A percentile compares a stretch with the other conserved stretches of the same genome.
These are phyloP conservation scores for Porites australiensis DNA, from an alignment of 64 coral and sea anemone genomes.

Conservation along the genomic window DNA sequence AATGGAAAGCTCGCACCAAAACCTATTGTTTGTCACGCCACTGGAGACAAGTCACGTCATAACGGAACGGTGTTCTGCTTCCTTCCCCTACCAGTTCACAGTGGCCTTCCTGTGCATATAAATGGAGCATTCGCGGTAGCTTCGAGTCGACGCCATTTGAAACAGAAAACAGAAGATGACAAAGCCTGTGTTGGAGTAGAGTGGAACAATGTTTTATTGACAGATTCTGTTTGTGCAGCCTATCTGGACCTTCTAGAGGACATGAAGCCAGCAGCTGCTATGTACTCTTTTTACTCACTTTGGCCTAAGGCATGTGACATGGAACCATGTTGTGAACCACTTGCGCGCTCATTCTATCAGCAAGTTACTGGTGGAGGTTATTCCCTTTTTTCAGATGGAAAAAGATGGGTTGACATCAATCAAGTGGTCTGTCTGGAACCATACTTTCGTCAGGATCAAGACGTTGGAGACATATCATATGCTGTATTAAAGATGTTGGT, in stretches of 20 bases:
- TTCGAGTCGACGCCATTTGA: constrained; percentile 65
- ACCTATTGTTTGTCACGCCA: constrained; percentile 21
- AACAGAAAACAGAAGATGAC: constrained; percentile 76
- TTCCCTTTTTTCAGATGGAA: neutral
- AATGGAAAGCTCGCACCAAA: constrained; percentile 12
- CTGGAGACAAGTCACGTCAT: neutral
- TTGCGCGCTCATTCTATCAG: constrained; percentile 68
- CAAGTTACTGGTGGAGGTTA: neutral
- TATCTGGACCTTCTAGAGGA: constrained; percentile 68
- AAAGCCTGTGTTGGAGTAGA: constrained; percentile 63
- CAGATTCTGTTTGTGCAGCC: constrained; percentile 62
- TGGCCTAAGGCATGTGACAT: constrained; percentile 66
- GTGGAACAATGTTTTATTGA: constrained; percentile 82
- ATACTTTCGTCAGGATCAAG: neutral
- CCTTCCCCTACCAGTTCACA: constrained; percentile 70
- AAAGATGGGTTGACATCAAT: neutral
- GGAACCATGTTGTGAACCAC: constrained; percentile 3
- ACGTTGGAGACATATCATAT: neutral
- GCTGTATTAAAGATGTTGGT: neutral
- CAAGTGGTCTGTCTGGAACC: constrained; percentile 1
- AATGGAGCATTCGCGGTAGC: constrained; percentile 77
- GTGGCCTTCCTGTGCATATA: constrained; percentile 80
- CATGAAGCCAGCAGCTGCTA: neutral
- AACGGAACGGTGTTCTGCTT: constrained; percentile 69
- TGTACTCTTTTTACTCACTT: constrained; percentile 52